phyloP scores from a whole-genome alignment of 53 echinoderm and acorn worm genomes.

The Holothuria leucospilota region DNA sequence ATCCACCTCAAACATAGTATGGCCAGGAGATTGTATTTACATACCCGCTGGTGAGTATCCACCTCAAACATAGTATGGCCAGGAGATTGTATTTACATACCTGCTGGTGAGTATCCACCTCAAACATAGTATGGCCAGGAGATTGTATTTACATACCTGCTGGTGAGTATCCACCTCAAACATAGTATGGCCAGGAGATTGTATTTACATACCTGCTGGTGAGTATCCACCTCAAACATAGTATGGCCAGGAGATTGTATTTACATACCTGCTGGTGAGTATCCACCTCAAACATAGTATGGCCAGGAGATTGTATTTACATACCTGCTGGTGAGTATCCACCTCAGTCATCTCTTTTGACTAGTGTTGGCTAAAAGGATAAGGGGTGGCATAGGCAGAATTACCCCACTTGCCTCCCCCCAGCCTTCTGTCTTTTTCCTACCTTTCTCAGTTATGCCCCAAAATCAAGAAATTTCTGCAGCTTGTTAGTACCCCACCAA shows the following conservation, averaged over 20 bases:
- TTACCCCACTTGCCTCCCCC: too few relatives aligned
- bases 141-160: constrained; percentile 92
- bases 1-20: not conserved
- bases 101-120: constrained; percentile 66
- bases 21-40: constrained; percentile 90
- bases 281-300: not conserved
- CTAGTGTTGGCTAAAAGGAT: too few relatives aligned
- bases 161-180: constrained; percentile 49
- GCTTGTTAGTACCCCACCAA: too few relatives aligned
- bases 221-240: not conserved
- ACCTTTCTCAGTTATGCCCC: too few relatives aligned
- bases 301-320: constrained; percentile 90
- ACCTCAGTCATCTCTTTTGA: too few relatives aligned
- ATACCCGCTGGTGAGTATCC: constrained; percentile 78
- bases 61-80: constrained; percentile 49
- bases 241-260: constrained; percentile 91
- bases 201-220: constrained; percentile 93
- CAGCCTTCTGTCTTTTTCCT: too few relatives aligned
- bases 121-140: constrained; percentile 67
- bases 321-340: constrained; percentile 79
- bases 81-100: constrained; percentile 91
- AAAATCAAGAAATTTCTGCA: too few relatives aligned
- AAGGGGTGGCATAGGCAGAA: too few relatives aligned
- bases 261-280: constrained; percentile 85
- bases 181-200: constrained; percentile 84